These are phyloP conservation scores for Saccostrea cuccullata DNA, from an alignment of 1,140 invertebrate species.

Conservation along the genomic window DNA sequence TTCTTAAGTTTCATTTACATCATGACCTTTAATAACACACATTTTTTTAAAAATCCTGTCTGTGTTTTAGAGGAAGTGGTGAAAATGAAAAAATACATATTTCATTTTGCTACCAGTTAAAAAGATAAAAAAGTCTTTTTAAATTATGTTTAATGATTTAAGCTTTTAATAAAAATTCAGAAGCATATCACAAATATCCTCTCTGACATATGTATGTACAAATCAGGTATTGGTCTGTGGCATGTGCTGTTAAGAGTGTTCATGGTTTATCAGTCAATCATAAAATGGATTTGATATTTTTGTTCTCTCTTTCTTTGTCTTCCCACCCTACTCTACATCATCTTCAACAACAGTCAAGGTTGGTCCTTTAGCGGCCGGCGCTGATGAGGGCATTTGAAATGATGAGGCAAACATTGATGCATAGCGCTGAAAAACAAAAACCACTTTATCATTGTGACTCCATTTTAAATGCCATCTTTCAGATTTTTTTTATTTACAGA, in stretches of 20 bases:
- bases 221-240: not conserved
- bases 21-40: too few species aligned
- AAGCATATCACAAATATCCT: not conserved
- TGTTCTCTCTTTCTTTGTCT: not conserved
- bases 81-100: not conserved
- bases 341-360: constrained; percentile 9
- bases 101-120: not conserved
- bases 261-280: not conserved
- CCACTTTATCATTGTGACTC: not conserved
- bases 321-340: not conserved
- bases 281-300: not conserved
- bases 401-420: constrained; percentile 15
- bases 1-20: too few species aligned
- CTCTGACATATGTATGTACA: not conserved
- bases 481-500: not conserved
- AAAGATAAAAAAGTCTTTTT: not conserved
- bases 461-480: not conserved
- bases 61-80: too few species aligned
- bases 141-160: constrained; percentile 5
- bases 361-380: not conserved
- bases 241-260: not conserved
- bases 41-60: too few species aligned
- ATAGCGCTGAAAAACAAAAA: constrained; percentile 14
- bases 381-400: not conserved
- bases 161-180: not conserved